Conservation (phyloP, 92 coral and sea anemone species). For the Epizoanthus scotinus region DNA sequence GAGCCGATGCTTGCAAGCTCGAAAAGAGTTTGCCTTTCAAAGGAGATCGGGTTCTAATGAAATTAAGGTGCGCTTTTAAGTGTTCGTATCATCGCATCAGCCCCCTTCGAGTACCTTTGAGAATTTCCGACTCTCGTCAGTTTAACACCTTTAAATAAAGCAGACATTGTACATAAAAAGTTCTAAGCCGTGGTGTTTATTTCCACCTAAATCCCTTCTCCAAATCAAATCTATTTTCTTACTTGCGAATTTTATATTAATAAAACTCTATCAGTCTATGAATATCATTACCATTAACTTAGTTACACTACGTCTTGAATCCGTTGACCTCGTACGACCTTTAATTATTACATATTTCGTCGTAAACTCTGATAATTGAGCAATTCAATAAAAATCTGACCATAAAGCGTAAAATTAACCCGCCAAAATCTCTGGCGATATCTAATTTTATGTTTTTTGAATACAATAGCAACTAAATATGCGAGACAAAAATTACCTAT, state of each 20-base stretch:
- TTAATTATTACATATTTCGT: constrained; percentile 3
- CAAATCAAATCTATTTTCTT: constrained; percentile 25
- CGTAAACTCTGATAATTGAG: constrained; percentile 23
- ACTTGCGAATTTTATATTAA: constrained; percentile 9
- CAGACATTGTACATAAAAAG: constrained; percentile 13
- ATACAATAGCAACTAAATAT: not conserved
- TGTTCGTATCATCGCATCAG: constrained; percentile 16
- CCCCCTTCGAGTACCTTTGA: constrained; percentile 25
- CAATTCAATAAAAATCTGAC: not conserved
- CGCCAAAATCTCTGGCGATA: not conserved
- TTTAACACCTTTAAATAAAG: constrained; percentile 38
- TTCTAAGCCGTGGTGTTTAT: constrained; percentile 26
- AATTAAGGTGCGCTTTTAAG: constrained; percentile 22
- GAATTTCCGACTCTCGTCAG: constrained; percentile 41
- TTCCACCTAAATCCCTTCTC: constrained; percentile 16
- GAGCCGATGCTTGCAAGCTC: not conserved
- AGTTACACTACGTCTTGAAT: not conserved
- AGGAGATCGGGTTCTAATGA: constrained; percentile 29
- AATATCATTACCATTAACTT: no score
- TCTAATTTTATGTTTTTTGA: not conserved
- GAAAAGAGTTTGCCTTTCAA: constrained; percentile 11
- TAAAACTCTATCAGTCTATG: not conserved
- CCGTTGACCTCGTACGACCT: constrained; percentile 6
- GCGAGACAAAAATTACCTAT: not conserved
- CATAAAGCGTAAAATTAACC: not conserved